Conservation (phyloP, 2,888 invertebrate genomes). For the Philereme transversata region DNA sequence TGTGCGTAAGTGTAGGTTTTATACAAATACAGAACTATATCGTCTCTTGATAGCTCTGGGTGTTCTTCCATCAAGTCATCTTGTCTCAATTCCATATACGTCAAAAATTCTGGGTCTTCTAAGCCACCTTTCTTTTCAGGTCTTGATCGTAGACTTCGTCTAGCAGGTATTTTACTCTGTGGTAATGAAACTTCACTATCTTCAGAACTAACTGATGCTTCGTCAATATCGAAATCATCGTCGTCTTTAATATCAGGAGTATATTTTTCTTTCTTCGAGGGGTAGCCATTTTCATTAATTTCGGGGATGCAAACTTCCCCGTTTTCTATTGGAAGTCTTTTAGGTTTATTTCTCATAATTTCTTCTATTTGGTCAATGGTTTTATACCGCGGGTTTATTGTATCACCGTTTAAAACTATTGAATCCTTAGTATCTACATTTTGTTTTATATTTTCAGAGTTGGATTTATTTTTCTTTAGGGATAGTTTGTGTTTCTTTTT, state of each 20-base stretch:
- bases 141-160: constrained; percentile 47
- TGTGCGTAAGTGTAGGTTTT: constrained; percentile 74
- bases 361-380: constrained; percentile 31
- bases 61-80: constrained; percentile 78
- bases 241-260: constrained; percentile 31
- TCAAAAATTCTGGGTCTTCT: constrained; percentile 73
- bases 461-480: constrained; percentile 16
- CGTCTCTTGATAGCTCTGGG: constrained; percentile 75
- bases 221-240: constrained; percentile 44
- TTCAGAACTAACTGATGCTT: constrained; percentile 48
- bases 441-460: background rate
- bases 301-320: constrained; percentile 26
- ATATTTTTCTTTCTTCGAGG: constrained; percentile 13
- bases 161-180: constrained; percentile 34
- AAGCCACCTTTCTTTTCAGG: constrained; percentile 31
- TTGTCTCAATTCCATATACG: constrained; percentile 76
- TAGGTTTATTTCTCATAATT: constrained; percentile 26
- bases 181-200: constrained; percentile 44
- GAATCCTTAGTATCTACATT: background rate
- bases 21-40: constrained; percentile 75
- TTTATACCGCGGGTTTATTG: constrained; percentile 20
- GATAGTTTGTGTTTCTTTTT: constrained; percentile 20
- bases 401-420: constrained; percentile 2
- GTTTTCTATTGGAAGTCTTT: constrained; percentile 25
- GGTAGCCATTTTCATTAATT: constrained; percentile 27